phyloP scores from a whole-genome alignment of 2,797 vertebrate genomes.

The Crenuchus spilurus region DNA sequence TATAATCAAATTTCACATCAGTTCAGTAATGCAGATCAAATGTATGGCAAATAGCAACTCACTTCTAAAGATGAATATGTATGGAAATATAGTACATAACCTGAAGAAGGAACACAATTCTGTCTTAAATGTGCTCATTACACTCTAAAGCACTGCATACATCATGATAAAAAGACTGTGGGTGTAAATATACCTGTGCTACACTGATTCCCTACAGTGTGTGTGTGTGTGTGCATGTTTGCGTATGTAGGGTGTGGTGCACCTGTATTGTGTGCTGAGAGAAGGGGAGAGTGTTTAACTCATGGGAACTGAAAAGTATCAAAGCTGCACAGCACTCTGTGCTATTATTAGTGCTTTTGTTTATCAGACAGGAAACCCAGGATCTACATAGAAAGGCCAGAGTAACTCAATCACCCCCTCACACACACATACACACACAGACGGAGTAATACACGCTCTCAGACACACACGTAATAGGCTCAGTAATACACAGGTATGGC shows the following conservation, averaged over 20 bases:
- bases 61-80: background rate
- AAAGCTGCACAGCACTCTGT: conserved; percentile 25
- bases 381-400: conserved; percentile 33
- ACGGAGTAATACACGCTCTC: conserved; percentile 26
- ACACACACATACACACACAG: conserved; percentile 44
- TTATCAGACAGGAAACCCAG: conserved; percentile 56
- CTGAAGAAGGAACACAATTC: background rate
- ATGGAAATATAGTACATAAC: background rate
- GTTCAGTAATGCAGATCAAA: too few species aligned
- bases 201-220: conserved; percentile 14
- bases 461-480: conserved; percentile 43
- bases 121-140: background rate
- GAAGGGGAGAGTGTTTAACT: conserved; percentile 41
- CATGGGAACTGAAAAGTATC: conserved; percentile 47
- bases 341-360: conserved; percentile 51
- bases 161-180: background rate
- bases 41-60: background rate
- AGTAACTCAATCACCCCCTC: conserved; percentile 47
- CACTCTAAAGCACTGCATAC: background rate
- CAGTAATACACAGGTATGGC: conserved; percentile 38
- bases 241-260: conserved; percentile 47
- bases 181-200: conserved; percentile 3
- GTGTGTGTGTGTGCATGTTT: conserved; percentile 22
- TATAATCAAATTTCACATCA: too few species aligned
- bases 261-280: conserved; percentile 50